Evolutionary conservation across 1,140 invertebrate species (phyloP).

Genomic region (Philopotamus ludificatus): DNA sequence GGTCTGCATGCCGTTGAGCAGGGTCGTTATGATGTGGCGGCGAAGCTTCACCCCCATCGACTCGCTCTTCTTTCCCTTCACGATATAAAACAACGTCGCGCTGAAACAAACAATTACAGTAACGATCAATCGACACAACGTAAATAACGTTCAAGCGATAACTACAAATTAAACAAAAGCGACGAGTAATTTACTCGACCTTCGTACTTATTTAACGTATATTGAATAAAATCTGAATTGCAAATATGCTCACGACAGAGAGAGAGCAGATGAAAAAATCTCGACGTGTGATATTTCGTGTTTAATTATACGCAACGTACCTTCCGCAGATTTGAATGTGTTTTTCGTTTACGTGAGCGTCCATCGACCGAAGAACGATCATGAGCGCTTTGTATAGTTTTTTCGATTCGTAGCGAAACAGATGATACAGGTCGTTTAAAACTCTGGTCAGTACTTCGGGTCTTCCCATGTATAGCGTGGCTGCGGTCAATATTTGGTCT

Average conservation of each 20-base stretch:
- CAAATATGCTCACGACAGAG: too few relatives aligned
- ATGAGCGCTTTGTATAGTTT: constrained; percentile 70
- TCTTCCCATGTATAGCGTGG: constrained; percentile 74
- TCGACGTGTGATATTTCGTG: too few relatives aligned
- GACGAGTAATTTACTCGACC: too few relatives aligned
- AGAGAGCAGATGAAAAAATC: too few relatives aligned
- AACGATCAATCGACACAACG: too few relatives aligned
- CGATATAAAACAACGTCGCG: constrained; percentile 92
- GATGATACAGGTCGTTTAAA: constrained; percentile 88
- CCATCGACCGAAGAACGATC: constrained; percentile 84
- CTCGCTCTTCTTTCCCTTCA: constrained; percentile 78
- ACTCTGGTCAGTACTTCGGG: constrained; percentile 76
- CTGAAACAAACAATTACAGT: too few relatives aligned
- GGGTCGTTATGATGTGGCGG: constrained; percentile 73
- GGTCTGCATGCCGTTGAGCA: constrained; percentile 85
- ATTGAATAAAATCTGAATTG: too few relatives aligned
- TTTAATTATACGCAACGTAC: constrained; percentile 57
- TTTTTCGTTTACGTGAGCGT: constrained; percentile 76
- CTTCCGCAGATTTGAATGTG: constrained; percentile 92
- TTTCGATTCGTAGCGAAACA: constrained; percentile 80
- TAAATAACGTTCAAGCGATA: too few relatives aligned
- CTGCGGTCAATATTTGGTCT: constrained; percentile 84
- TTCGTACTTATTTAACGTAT: too few relatives aligned
- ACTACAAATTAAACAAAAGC: too few relatives aligned
- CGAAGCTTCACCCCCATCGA: constrained; percentile 67